Base-by-base conservation (phyloP, 2,888 invertebrate species). In the Drosophila anceps region DNA sequence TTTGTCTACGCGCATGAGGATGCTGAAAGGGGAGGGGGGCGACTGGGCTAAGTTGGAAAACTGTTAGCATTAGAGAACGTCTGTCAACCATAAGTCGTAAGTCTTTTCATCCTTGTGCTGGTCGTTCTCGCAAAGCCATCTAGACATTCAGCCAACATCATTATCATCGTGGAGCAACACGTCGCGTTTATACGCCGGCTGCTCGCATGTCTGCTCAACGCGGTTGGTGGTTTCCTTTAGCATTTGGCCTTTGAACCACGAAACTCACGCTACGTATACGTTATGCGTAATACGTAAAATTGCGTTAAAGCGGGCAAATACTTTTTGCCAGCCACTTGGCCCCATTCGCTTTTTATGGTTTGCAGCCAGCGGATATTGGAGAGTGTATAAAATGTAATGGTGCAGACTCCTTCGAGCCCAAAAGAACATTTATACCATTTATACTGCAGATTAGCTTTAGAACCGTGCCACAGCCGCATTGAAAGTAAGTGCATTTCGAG, bases 91-190 rank as follows among this genome's bases (percentile, higher is more conserved):
- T 70, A 74, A 79, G 64, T 59, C 67, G 58, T 61, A 74, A 41
- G 61, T 62, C 58, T 55, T 37, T 43, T 35, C 79, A 50, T 41
- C 53, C 48, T 18, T 29, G 13, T 53, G 43, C 18, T 46, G 55
- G 24, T 33, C 37, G 33, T 37, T 24, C 44, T 13, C 13, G 37
- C 37, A 20, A 27, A 50, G 35, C 51, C 43, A 53, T 48, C 57
- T 31, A 51, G 59, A 58, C 62, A 41, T 37, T 27, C 27, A 55
- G 27, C 39, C 71, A 76, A 75, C 83, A 71, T 83, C 84, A 84
- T 83, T 88, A 88, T 75, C 84, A 76, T 76, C 79, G 79, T 79
- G 68, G 76, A 68, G 68, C 67, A 65, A 75, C 76, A 65, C 67
- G 51, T 77, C 70, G 70, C 75, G 88, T 70, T 71, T 76, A 73